Percentiles rank a stretch among this genome's conserved stretches.
phyloP scores from a whole-genome alignment of 2,797 vertebrate species.

The Pygocentrus nattereri region DNA sequence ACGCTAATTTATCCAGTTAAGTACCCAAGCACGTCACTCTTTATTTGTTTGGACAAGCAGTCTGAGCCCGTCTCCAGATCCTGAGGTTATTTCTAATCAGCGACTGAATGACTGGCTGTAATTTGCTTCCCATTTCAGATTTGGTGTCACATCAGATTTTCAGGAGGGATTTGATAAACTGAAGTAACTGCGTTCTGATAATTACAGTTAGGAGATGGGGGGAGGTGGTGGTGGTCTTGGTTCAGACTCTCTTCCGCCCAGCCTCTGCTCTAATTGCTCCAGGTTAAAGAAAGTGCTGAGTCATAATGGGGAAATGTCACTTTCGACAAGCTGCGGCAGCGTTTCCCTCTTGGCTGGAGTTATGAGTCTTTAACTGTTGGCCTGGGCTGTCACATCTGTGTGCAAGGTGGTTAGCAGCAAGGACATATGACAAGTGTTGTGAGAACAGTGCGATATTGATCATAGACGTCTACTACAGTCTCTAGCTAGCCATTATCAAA shows the following conservation, averaged over 20 bases:
- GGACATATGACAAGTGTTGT: not conserved
- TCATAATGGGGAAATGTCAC: constrained; percentile 42
- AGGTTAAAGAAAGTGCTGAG: constrained; percentile 39
- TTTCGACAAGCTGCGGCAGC: constrained; percentile 24
- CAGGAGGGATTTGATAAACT: constrained; percentile 29
- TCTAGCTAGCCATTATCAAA: too few relatives aligned
- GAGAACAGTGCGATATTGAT: not conserved
- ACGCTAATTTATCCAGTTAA: constrained; percentile 47
- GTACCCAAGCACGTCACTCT: constrained; percentile 29
- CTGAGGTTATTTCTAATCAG: constrained; percentile 22
- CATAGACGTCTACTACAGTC: too few relatives aligned
- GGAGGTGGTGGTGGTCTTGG: constrained; percentile 3
- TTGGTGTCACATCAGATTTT: constrained; percentile 48
- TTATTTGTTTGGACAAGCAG: constrained; percentile 50
- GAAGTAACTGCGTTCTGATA: constrained; percentile 33
- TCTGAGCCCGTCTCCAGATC: constrained; percentile 8
- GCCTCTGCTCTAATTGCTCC: constrained; percentile 45
- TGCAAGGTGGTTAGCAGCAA: not conserved
- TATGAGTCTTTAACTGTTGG: not conserved
- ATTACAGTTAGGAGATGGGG: constrained; percentile 12
- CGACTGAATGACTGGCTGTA: not conserved
- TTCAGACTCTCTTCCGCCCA: constrained; percentile 13
- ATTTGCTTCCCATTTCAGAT: constrained; percentile 38
- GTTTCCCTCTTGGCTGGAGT: constrained; percentile 9
- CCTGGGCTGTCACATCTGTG: constrained; percentile 3